These are phyloP conservation scores for Ctena decussata DNA, from an alignment of 2,888 invertebrate species.

Conservation along the genomic window DNA sequence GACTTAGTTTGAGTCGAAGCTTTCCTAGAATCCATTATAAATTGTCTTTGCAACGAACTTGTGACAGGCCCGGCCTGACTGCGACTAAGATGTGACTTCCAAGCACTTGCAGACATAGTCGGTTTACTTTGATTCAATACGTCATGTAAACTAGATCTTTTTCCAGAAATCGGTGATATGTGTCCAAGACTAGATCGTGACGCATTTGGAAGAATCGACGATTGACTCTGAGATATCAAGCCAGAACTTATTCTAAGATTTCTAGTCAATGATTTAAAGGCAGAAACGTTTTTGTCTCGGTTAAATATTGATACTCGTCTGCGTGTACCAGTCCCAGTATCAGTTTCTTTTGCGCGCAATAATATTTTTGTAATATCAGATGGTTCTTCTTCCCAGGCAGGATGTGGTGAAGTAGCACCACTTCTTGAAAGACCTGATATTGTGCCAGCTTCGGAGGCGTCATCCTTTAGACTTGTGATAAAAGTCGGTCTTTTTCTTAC, in stretches of 20 bases:
- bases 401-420: conserved; percentile 60
- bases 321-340: conserved; percentile 20
- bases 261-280: conserved; percentile 52
- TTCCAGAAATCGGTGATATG: conserved; percentile 14
- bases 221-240: conserved; percentile 3
- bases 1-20: conserved; percentile 60
- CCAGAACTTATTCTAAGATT: conserved; percentile 42
- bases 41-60: conserved; percentile 64
- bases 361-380: conserved; percentile 77
- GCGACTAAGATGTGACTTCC: conserved; percentile 71
- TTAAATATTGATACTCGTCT: conserved; percentile 48
- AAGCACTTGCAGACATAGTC: conserved; percentile 72
- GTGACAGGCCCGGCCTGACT: conserved; percentile 61
- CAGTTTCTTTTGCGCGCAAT: conserved; percentile 65
- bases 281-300: conserved; percentile 21
- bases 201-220: background rate
- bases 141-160: conserved; percentile 68
- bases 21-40: conserved; percentile 64
- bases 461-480: conserved; percentile 57
- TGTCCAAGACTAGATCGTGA: conserved; percentile 7
- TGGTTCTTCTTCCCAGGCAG: conserved; percentile 73
- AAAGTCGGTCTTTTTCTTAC: conserved; percentile 50
- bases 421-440: conserved; percentile 64
- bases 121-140: conserved; percentile 73
- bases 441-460: conserved; percentile 51